Percentiles rank a stretch among this genome's conserved stretches.
These are phyloP conservation scores for Halocynthia aurantium DNA, from an alignment of 23 tunicate genomes.

Conservation along the genomic window DNA sequence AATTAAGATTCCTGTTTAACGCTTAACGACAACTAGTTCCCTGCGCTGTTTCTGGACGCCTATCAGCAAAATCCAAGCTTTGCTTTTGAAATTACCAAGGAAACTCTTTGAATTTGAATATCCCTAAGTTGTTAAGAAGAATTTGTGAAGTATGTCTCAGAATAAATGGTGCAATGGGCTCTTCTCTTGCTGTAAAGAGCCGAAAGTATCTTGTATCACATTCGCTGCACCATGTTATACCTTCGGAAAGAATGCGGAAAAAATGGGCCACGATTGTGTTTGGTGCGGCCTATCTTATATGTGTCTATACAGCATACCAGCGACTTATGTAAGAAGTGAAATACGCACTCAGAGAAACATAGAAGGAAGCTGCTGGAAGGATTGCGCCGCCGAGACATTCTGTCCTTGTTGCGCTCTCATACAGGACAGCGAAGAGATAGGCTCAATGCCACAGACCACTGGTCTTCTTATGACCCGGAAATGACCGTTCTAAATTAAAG, in stretches of 20 bases:
- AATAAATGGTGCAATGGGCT: slow-evolving; percentile 17
- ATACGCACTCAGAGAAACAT: slow-evolving; percentile 43
- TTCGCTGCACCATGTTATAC: slow-evolving; percentile 54
- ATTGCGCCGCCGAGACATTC: slow-evolving; percentile 33
- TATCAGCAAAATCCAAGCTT: no score
- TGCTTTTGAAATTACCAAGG: no score
- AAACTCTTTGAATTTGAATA: no score
- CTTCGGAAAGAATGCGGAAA: slow-evolving; percentile 48
- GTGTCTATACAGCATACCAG: slow-evolving; percentile 40
- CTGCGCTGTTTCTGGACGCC: no score
- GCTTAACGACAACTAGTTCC: no score
- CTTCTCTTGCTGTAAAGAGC: slow-evolving; percentile 38
- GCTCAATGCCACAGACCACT: slow-evolving; percentile 7
- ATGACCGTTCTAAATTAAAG: background rate
- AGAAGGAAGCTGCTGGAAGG: slow-evolving; percentile 26
- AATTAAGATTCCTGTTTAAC: no score
- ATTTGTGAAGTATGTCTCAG: no score
- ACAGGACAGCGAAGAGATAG: slow-evolving; percentile 53
- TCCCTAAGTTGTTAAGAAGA: no score
- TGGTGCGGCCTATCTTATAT: slow-evolving; percentile 51
- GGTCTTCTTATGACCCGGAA: slow-evolving; percentile 31
- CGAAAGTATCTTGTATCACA: slow-evolving; percentile 29
- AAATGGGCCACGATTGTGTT: slow-evolving; percentile 39
- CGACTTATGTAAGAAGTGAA: slow-evolving; percentile 34
- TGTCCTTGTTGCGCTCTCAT: slow-evolving; percentile 62